Conservation (phyloP, 2,113 vertebrate species). For the Callipepla californica region DNA sequence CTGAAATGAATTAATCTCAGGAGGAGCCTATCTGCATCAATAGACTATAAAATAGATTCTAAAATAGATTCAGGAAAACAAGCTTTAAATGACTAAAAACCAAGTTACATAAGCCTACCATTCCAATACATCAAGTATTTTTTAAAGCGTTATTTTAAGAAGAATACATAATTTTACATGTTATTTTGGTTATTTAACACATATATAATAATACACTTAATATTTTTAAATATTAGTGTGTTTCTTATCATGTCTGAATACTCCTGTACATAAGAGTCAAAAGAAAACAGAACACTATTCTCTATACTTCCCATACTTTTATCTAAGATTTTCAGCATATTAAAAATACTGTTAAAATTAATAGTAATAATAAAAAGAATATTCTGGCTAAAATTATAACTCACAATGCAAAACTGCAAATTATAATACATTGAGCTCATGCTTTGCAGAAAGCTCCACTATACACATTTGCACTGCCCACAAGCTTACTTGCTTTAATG, state of each 20-base stretch:
- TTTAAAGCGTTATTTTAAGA: background rate
- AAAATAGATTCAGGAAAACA: background rate
- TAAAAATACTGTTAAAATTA: background rate
- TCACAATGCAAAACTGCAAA: constrained; percentile 40
- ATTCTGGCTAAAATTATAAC: background rate
- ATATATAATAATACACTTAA: background rate
- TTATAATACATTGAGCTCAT: constrained; percentile 47
- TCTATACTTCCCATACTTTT: background rate
- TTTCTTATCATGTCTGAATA: background rate
- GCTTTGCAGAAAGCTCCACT: constrained; percentile 60
- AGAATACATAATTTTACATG: background rate
- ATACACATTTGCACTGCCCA: constrained; percentile 46
- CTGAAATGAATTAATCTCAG: constrained; percentile 13
- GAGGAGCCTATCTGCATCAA: background rate
- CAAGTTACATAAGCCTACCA: background rate
- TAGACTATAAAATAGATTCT: background rate
- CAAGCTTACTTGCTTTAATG: constrained; percentile 58
- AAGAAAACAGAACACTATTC: background rate
- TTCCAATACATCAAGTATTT: background rate
- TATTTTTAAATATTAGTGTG: background rate
- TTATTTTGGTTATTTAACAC: constrained; percentile 13
- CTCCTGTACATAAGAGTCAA: background rate
- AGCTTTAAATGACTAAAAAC: constrained; percentile 2
- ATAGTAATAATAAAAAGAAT: background rate
- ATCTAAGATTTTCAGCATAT: background rate